phyloP scores from a whole-genome alignment of 2,113 vertebrate species.

The Catharus minimus region DNA sequence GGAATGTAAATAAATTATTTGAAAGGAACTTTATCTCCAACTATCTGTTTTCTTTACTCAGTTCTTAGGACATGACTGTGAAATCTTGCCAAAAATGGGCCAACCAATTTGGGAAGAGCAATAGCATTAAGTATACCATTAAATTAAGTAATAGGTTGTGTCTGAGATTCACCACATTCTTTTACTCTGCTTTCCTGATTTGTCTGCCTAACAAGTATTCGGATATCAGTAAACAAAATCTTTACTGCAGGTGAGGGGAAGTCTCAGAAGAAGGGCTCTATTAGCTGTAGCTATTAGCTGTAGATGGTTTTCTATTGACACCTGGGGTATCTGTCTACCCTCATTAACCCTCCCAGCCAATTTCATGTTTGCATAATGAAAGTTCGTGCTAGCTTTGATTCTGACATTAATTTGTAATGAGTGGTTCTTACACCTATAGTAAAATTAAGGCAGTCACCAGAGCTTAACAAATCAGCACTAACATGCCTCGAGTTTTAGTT shows the following conservation, averaged over 20 bases:
- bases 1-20: neutral
- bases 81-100: neutral
- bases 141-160: neutral
- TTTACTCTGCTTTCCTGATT: neutral
- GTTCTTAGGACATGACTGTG: neutral
- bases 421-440: conserved; percentile 14
- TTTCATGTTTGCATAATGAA: conserved; percentile 62
- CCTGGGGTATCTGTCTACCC: neutral
- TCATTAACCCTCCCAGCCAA: conserved; percentile 30
- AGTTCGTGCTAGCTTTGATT: conserved; percentile 4
- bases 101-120: neutral
- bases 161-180: neutral
- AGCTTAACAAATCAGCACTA: conserved; percentile 5
- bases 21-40: neutral
- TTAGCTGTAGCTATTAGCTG: neutral
- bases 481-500: neutral
- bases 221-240: conserved; percentile 19
- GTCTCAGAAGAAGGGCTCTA: neutral
- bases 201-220: neutral
- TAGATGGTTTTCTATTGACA: conserved; percentile 30
- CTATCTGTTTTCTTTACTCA: neutral
- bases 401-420: conserved; percentile 45
- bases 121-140: neutral
- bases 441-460: conserved; percentile 41
- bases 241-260: neutral